Conservation (phyloP, 2,888 invertebrate genomes). For the Exocentrus adspersus region DNA sequence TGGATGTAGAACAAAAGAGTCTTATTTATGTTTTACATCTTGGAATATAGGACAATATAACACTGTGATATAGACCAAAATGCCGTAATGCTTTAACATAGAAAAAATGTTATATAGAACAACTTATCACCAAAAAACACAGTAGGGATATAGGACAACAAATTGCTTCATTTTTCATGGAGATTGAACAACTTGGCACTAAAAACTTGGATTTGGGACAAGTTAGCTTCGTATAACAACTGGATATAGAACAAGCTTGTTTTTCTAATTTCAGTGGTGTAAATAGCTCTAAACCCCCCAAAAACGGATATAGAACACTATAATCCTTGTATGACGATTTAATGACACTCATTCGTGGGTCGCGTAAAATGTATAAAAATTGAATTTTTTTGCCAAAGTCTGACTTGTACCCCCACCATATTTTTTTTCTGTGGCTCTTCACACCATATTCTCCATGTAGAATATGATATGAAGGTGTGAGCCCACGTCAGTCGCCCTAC, state of each 20-base stretch:
- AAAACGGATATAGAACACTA: not conserved
- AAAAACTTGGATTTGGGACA: not conserved
- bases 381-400: too few relatives aligned
- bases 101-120: not conserved
- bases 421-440: too few relatives aligned
- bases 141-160: not conserved
- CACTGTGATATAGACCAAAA: not conserved
- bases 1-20: not conserved
- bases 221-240: not conserved
- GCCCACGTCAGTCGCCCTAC: too few relatives aligned
- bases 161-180: not conserved
- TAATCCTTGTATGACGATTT: constrained; percentile 4
- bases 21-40: not conserved
- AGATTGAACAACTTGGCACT: not conserved
- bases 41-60: not conserved
- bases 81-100: not conserved
- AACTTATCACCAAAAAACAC: not conserved
- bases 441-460: too few relatives aligned
- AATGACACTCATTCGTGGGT: not conserved
- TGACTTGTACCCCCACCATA: too few relatives aligned
- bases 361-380: not conserved
- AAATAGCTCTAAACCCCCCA: not conserved
- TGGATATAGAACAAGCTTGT: not conserved
- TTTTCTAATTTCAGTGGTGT: constrained; percentile 1
- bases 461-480: too few relatives aligned